These are phyloP conservation scores for Macropodus opercularis DNA, from an alignment of 2,797 vertebrate genomes.

Conservation along the genomic window DNA sequence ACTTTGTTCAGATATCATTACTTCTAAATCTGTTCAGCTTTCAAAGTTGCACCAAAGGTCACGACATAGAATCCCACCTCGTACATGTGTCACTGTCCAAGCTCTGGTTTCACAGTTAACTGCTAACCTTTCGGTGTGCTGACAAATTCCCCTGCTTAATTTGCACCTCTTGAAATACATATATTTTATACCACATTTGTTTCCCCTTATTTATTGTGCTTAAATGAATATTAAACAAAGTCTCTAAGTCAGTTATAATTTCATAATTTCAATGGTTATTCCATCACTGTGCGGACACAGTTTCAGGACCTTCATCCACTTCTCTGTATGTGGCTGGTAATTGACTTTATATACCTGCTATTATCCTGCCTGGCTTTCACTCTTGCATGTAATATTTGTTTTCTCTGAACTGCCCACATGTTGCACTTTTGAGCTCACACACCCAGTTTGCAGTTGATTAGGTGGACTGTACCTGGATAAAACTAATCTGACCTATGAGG, in stretches of 20 bases:
- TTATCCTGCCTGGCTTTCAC: background rate
- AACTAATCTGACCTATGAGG: too few species aligned
- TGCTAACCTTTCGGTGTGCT: slow-evolving; percentile 15
- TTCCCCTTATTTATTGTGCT: background rate
- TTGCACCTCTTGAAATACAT: background rate
- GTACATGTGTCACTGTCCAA: slow-evolving; percentile 6
- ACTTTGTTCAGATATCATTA: slow-evolving; percentile 13
- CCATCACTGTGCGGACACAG: background rate
- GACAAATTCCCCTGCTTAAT: background rate
- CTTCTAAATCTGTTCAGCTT: slow-evolving; percentile 23
- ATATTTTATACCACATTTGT: background rate
- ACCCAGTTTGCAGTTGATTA: too few species aligned
- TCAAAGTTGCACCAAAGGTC: slow-evolving; percentile 1
- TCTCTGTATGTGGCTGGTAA: background rate
- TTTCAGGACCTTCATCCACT: background rate
- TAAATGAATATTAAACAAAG: too few species aligned
- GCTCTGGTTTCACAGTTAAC: slow-evolving; percentile 20
- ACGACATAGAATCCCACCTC: slow-evolving; percentile 4
- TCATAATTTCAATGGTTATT: background rate
- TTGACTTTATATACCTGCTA: background rate
- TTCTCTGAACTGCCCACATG: background rate
- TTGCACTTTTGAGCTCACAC: background rate
- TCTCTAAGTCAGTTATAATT: too few species aligned
- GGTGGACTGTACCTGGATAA: too few species aligned
- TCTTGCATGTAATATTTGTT: background rate